phyloP scores from a whole-genome alignment of 2,888 invertebrate genomes.

The Tinea trinotella region DNA sequence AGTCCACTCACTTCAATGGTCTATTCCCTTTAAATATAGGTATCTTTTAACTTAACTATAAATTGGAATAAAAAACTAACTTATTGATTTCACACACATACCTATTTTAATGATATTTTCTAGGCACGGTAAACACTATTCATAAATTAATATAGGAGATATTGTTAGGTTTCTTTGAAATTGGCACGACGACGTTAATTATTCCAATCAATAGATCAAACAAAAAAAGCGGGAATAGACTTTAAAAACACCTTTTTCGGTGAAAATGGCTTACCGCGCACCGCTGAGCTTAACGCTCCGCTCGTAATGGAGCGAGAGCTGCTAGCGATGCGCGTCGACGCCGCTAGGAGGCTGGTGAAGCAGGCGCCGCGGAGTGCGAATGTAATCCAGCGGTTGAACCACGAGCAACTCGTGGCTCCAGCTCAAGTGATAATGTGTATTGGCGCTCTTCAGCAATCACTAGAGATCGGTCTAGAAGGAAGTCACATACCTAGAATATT shows the following conservation, averaged over 20 bases:
- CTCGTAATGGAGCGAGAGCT: conserved; percentile 51
- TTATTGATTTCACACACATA: too few relatives aligned
- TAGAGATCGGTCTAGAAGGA: conserved; percentile 84
- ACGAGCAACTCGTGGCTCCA: conserved; percentile 82
- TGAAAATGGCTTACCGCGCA: conserved; percentile 24
- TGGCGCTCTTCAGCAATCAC: conserved; percentile 87
- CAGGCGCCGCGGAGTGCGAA: conserved; percentile 33
- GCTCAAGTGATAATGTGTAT: conserved; percentile 84
- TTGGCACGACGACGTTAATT: too few relatives aligned
- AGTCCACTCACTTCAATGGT: too few relatives aligned
- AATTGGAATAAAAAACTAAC: too few relatives aligned
- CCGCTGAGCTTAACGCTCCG: conserved; percentile 37
- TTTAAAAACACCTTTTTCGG: background rate
- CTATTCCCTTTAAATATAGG: too few relatives aligned
- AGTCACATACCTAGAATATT: conserved; percentile 69
- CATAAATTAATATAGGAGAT: too few relatives aligned
- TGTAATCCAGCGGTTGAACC: conserved; percentile 39
- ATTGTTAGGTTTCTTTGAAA: too few relatives aligned
- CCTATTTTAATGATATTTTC: too few relatives aligned
- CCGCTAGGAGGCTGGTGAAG: conserved; percentile 57
- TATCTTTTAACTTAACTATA: too few relatives aligned
- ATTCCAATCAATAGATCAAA: too few relatives aligned
- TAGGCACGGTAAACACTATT: too few relatives aligned
- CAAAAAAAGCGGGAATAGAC: too few relatives aligned
- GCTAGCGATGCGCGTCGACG: conserved; percentile 65